Evolutionary conservation across 2,113 vertebrate species (phyloP).

Genomic region (Rhinolophus ferrumequinum): DNA sequence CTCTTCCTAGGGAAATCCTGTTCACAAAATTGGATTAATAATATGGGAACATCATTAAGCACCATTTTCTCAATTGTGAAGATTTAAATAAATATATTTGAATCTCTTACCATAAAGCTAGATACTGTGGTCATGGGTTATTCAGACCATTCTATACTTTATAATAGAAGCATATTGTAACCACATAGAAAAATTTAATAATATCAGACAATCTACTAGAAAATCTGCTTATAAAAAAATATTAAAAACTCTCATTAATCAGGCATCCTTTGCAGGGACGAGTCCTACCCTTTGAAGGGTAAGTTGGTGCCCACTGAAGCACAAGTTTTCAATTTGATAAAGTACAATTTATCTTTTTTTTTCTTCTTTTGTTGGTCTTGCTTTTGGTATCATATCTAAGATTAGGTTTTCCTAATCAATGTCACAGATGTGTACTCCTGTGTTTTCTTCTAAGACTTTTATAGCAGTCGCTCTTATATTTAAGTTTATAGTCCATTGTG

Average conservation of each 20-base stretch:
- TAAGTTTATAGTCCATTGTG: background rate
- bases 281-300: background rate
- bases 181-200: background rate
- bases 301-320: background rate
- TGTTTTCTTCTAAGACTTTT: background rate
- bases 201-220: background rate
- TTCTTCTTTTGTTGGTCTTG: background rate
- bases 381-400: background rate
- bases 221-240: background rate
- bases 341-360: background rate
- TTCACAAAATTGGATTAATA: slow-evolving; percentile 20
- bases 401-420: background rate
- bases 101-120: background rate
- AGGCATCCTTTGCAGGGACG: background rate
- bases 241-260: slow-evolving; percentile 2
- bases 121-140: background rate
- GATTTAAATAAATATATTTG: background rate
- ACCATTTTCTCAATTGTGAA: background rate
- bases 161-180: background rate
- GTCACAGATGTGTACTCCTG: background rate
- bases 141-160: background rate
- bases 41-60: background rate
- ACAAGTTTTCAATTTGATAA: background rate
- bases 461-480: background rate
- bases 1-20: background rate